A percentile compares a stretch with the other conserved stretches of the same genome.
Evolutionary conservation across 2,797 vertebrate species (phyloP).

Genomic region (Denticeps clupeoides): DNA sequence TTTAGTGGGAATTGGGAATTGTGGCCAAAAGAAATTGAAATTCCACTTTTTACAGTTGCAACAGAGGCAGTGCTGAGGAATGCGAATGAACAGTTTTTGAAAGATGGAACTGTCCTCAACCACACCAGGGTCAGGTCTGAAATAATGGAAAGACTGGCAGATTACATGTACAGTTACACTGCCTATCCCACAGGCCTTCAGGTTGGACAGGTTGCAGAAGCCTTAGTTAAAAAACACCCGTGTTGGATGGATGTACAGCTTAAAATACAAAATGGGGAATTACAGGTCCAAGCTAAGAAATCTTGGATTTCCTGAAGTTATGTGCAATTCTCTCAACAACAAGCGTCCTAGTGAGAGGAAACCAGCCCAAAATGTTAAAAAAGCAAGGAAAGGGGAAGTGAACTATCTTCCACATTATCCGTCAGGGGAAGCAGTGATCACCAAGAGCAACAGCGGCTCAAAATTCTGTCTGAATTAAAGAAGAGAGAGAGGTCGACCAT

Average conservation of each 20-base stretch:
- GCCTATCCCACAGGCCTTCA: constrained; percentile 22
- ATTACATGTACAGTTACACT: constrained; percentile 24
- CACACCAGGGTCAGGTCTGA: constrained; percentile 7
- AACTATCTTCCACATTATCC: constrained; percentile 40
- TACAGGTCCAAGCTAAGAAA: constrained; percentile 13
- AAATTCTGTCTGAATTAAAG: neutral
- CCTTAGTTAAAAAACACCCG: constrained; percentile 20
- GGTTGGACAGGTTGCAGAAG: constrained; percentile 16
- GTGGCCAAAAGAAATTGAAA: constrained; percentile 16
- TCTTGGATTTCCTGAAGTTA: constrained; percentile 21
- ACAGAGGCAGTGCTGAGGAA: constrained; percentile 21
- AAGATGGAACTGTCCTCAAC: constrained; percentile 18
- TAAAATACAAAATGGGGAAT: constrained; percentile 23
- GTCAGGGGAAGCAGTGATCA: neutral
- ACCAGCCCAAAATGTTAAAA: constrained; percentile 16
- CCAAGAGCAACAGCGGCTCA: neutral
- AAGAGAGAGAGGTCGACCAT: neutral
- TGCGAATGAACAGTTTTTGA: constrained; percentile 17
- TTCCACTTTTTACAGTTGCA: constrained; percentile 21
- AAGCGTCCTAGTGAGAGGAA: constrained; percentile 15
- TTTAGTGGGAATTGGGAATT: constrained; percentile 1
- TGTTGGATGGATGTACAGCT: constrained; percentile 13
- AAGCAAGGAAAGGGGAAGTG: constrained; percentile 22
- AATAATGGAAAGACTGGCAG: constrained; percentile 12
- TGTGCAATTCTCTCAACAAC: constrained; percentile 22